Evolutionary conservation across 2,888 invertebrate species (phyloP), one percentile per base, ranked within the genome.

Genomic region (Caenorhabditis doughertyi): DNA sequence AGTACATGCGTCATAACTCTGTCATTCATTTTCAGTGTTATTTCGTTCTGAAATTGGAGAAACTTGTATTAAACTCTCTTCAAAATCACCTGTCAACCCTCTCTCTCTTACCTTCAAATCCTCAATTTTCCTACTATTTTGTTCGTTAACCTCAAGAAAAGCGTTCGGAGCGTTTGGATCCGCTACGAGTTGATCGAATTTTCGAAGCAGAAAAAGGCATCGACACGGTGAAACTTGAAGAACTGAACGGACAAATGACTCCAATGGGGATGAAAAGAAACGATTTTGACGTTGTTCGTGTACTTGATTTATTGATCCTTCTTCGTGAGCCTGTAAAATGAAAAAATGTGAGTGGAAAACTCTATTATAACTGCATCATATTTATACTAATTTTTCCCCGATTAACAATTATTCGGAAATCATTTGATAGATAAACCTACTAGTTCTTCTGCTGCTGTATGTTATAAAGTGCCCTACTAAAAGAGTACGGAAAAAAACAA

Each of bases 301-400:
- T 2, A 89, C 79, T 49, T 88, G 88, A 44, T 88, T 88, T 55
- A 88, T 88, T 11, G 81, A 25, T 55, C 88, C 88, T 49, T 88
- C 88, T 39, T 87, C 84, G 72, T 85, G 87, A 8, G 88, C 86
- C 88, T 86, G 42, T n/a, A 82, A 65, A 49, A n/a, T 18, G 32
- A 47, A 32, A 8, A 27, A 27, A 27, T 25, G 35, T 25, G n/a
- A 29, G 7, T 11, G 23, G 49, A 49, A n/a, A n/a, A n/a, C n/a
- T n/a, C n/a, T n/a, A n/a, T n/a, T n/a, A n/a, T n/a, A n/a, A n/a
- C n/a, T n/a, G n/a, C n/a, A n/a, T n/a, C n/a, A n/a, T n/a, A n/a
- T n/a, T n/a, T n/a, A n/a, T n/a, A n/a, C n/a, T n/a, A n/a, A n/a
- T n/a, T n/a, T n/a, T n/a, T n/a, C n/a, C n/a, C n/a, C n/a, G n/a